Percentiles rank a stretch among this genome's conserved stretches.
Conservation (phyloP, 2,888 invertebrate species). For the Acronicta alni region DNA sequence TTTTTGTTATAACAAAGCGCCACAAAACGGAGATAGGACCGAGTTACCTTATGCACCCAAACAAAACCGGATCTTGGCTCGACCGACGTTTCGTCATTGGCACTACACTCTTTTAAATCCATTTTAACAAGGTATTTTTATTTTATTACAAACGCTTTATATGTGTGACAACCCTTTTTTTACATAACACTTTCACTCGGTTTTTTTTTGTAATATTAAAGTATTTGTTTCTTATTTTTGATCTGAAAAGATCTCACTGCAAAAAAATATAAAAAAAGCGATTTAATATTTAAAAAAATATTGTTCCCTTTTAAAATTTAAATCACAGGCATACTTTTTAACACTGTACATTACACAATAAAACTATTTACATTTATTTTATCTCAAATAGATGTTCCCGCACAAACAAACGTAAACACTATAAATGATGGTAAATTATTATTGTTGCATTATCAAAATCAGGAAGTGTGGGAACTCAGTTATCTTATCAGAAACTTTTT, state of each 20-base stretch:
- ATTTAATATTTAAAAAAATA: too few relatives aligned
- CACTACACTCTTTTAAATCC: conserved; percentile 33
- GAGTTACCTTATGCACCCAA: conserved; percentile 37
- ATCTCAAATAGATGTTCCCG: background rate
- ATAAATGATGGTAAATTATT: conserved; percentile 26
- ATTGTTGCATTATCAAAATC: conserved; percentile 33
- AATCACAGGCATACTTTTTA: too few relatives aligned
- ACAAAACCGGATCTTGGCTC: conserved; percentile 18
- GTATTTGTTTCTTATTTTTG: too few relatives aligned
- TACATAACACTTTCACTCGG: too few relatives aligned
- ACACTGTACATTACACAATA: too few relatives aligned
- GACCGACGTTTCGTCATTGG: conserved; percentile 13
- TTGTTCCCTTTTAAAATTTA: too few relatives aligned
- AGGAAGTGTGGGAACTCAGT: conserved; percentile 48
- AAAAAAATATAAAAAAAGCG: too few relatives aligned
- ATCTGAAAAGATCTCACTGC: too few relatives aligned
- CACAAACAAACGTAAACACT: conserved; percentile 34
- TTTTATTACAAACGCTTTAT: too few relatives aligned
- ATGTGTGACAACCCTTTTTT: too few relatives aligned
- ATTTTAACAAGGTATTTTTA: conserved; percentile 9
- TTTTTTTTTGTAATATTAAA: too few relatives aligned
- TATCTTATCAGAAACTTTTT: conserved; percentile 45
- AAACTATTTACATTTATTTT: too few relatives aligned
- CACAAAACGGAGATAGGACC: conserved; percentile 35
- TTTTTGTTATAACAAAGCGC: conserved; percentile 36